Conservation (phyloP, 2,113 vertebrate genomes). For the Tyto alba region DNA sequence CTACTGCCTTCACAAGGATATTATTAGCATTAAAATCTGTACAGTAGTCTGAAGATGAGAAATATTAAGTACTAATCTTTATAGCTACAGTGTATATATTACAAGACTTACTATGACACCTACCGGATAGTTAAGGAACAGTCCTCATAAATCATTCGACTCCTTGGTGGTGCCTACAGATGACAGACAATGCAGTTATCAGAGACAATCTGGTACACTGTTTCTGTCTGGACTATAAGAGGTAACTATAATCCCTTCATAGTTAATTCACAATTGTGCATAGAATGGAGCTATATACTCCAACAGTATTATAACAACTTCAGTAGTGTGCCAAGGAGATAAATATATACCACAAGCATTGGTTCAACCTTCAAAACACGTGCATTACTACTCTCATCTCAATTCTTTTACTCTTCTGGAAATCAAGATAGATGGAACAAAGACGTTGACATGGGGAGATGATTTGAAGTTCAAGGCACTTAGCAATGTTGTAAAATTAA, state of each 20-base stretch:
- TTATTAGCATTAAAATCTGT: neutral
- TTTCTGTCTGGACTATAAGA: neutral
- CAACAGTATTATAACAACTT: neutral
- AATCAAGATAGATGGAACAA: neutral
- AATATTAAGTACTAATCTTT: neutral
- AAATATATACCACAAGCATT: neutral
- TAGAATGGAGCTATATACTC: neutral
- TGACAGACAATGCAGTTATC: neutral
- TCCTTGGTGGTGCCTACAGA: neutral
- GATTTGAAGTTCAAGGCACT: neutral
- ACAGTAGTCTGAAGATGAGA: neutral
- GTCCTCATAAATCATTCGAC: neutral
- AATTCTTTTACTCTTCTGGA: neutral
- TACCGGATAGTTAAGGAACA: neutral
- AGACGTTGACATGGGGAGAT: neutral
- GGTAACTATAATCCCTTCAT: neutral
- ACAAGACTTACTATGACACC: slow-evolving; percentile 22
- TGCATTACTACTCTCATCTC: neutral
- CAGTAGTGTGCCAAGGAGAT: neutral
- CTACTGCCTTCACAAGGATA: neutral
- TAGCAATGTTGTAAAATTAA: neutral
- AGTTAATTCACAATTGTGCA: neutral
- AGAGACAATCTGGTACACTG: neutral
- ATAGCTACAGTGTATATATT: neutral
- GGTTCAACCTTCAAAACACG: neutral